Base-by-base conservation (phyloP, 23 tunicate species). In the Styela clava region DNA sequence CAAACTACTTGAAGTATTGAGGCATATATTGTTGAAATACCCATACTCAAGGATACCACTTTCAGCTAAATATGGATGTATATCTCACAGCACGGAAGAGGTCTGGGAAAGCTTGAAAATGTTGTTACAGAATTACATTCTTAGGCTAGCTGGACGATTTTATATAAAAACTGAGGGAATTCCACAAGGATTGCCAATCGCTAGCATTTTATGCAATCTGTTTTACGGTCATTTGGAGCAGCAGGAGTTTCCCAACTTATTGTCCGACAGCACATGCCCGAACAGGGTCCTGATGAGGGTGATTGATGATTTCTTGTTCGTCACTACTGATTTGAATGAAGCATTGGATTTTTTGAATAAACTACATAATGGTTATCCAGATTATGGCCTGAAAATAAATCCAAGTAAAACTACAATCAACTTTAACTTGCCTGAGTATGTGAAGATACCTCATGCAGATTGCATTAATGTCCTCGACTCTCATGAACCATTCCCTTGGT, bases 191-290 rank as follows among this genome's bases (percentile, higher is more conserved):
- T 76, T 52, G 81, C 21, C 33, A 24, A 27, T 76, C 24, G 63
- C 81, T 16, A 37, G 62, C n/a, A 37, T 76, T 20, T 44, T 76
- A 23, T 76, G 81, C 30, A 76, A 76, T 52, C 44, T 76, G 30
- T 76, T 76, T 29, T 76, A 76, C 44, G 81, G 62, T 52, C 81
- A 76, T 35, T 76, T 76, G 21, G 81, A 76, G 31, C 52, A 76
- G 24, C 1, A 51, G 37, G 81, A 76, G 44, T 52, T 76, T 33
- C 81, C 81, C 20, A 24, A 76, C 5, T 64, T 76, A 21, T 21
- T 76, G 24, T 24, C 65, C 24, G 12, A 9, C 52, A 56, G 81
- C 16, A 16, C 21, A 20, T 24, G 23, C 20, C 81, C 35, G 16
- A 12, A 16, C 27, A 28, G 2, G 16, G 33, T 76, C 9, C 30